Conservation (phyloP, 2,888 invertebrate species). For the Trissoscelio sp. region DNA sequence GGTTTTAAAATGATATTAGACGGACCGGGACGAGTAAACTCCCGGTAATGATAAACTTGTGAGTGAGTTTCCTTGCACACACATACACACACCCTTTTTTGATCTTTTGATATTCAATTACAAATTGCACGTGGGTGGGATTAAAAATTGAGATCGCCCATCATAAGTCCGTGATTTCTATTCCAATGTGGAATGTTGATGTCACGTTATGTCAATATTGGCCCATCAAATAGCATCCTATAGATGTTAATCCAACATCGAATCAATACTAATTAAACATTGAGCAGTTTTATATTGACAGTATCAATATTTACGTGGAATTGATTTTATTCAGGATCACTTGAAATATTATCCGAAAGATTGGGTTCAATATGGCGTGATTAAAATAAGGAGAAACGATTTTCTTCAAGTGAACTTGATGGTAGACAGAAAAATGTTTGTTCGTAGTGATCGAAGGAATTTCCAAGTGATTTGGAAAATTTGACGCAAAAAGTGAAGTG, state of each 20-base stretch:
- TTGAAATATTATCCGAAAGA: conserved; percentile 16
- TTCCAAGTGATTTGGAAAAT: conserved; percentile 13
- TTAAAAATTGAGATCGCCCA: conserved; percentile 28
- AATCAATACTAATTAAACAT: conserved; percentile 64
- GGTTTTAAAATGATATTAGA: conserved; percentile 81
- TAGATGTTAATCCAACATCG: conserved; percentile 36
- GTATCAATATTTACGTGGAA: conserved; percentile 41
- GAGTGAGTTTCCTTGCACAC: conserved; percentile 74
- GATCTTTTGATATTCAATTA: conserved; percentile 42
- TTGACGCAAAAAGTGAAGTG: conserved; percentile 13
- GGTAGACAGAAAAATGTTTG: not conserved
- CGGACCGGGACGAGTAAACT: not conserved
- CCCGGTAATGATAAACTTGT: conserved; percentile 79
- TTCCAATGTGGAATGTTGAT: conserved; percentile 21
- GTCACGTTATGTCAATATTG: conserved; percentile 55
- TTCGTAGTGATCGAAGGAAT: not conserved
- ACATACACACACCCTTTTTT: no score
- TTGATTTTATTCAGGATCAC: conserved; percentile 10
- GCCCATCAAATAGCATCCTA: conserved; percentile 28
- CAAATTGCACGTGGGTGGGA: conserved; percentile 6
- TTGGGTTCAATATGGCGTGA: not conserved
- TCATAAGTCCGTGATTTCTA: conserved; percentile 38
- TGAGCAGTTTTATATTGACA: conserved; percentile 58
- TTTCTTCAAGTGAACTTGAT: no score
- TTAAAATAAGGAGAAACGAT: not conserved